Base-by-base conservation (phyloP, 2,888 invertebrate genomes). In the Nezara viridula region DNA sequence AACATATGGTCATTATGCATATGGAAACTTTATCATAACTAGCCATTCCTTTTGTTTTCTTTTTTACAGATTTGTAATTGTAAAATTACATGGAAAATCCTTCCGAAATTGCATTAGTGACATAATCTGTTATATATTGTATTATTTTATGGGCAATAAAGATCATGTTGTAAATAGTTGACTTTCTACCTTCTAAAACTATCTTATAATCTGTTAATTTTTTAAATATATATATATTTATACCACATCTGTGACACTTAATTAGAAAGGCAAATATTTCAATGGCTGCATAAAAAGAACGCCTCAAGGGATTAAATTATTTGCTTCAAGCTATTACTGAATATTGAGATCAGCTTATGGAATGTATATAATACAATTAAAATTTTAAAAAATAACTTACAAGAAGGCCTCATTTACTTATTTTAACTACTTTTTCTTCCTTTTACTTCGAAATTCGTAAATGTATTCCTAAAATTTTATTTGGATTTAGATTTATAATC, bases 1-100 rank as follows among this genome's bases (percentile, higher is more conserved):
- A 40, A 16, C 86, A 86, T 44, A 40, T 86, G 37, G 55, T n/a
- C 40, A 32, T 60, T 14, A 40, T n/a, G 55, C 86, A 86, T 40
- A 32, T 44, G 44, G n/a, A 81, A 24, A 40, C 24, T 44, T 5
- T 24, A 40, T 37, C 21, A 27, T 55, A 55, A 55, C 2, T 27
- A 19, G 10, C 19, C 37, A 3, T 37, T 6, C 27, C 32, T 73
- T 73, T 73, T 16, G 19, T 32, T 73, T 60, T 52, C 1, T 60
- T 37, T 37, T n/a, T n/a, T n/a, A n/a, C n/a, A n/a, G n/a, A 2
- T 27, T 27, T 21, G 7, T 32, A 37, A 19, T 2, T 12, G 19
- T n/a, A 21, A 37, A 37, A 4, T 14, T 73, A 9, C 7, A 73
- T 2, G 27, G 19, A 66, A 66, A 32, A 32, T 6, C 16, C 27